Conservation (phyloP, 2,888 invertebrate species). For the Drosophila emarginata region DNA sequence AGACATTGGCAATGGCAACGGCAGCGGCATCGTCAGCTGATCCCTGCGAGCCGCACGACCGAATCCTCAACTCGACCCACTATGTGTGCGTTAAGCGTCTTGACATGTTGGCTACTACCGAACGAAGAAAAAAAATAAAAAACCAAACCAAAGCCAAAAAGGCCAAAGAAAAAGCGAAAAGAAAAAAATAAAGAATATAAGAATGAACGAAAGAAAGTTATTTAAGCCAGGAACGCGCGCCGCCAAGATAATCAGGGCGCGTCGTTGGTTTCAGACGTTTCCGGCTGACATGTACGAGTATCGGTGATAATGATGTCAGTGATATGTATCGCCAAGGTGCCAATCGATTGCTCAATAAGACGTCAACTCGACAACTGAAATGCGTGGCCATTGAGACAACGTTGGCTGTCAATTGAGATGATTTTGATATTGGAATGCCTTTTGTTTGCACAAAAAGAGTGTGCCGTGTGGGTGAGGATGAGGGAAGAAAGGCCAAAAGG, state of each 20-base stretch:
- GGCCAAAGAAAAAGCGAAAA: slow-evolving; percentile 27
- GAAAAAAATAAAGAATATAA: background rate
- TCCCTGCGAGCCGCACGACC: slow-evolving; percentile 67
- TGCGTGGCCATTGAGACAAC: slow-evolving; percentile 42
- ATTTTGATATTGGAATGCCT: slow-evolving; percentile 11
- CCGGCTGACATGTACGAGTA: slow-evolving; percentile 36
- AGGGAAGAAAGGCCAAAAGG: background rate
- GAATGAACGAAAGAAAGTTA: slow-evolving; percentile 53
- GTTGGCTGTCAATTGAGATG: slow-evolving; percentile 18
- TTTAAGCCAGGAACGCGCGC: slow-evolving; percentile 48
- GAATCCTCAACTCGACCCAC: slow-evolving; percentile 45
- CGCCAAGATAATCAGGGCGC: slow-evolving; percentile 57
- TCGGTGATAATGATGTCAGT: slow-evolving; percentile 66
- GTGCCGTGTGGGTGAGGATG: background rate
- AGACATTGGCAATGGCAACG: background rate
- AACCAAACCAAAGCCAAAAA: slow-evolving; percentile 29
- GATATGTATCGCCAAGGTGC: slow-evolving; percentile 62
- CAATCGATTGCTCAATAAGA: slow-evolving; percentile 70
- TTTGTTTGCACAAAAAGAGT: background rate
- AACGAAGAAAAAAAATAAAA: background rate
- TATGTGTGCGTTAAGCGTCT: slow-evolving; percentile 71
- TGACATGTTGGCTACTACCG: slow-evolving; percentile 64
- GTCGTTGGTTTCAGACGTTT: slow-evolving; percentile 43
- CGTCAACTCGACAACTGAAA: slow-evolving; percentile 45
- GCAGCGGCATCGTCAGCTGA: slow-evolving; percentile 37